These are phyloP conservation scores for Momotus momota DNA, from an alignment of 2,797 vertebrate species.

Conservation along the genomic window DNA sequence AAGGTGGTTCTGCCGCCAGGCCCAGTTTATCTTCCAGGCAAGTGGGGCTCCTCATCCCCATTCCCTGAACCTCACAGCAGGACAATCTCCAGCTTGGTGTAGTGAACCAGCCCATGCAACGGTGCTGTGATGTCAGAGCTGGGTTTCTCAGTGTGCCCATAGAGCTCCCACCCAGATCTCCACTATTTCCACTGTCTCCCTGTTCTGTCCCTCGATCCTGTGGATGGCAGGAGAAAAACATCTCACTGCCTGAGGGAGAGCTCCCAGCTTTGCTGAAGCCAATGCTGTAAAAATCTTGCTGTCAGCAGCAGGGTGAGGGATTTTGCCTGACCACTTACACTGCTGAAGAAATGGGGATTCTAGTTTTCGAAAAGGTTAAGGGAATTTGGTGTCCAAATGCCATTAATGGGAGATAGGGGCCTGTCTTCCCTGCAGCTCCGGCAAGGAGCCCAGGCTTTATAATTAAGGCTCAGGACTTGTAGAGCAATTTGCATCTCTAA, in stretches of 20 bases:
- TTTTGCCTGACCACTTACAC: background rate
- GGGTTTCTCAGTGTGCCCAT: fast-evolving
- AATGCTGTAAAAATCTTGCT: background rate
- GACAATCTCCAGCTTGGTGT: background rate
- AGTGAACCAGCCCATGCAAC: fast-evolving
- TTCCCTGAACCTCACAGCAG: fast-evolving
- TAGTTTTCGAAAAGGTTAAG: slow-evolving; percentile 61
- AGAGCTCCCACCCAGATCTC: background rate
- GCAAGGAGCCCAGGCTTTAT: slow-evolving; percentile 1
- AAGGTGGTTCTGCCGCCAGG: background rate
- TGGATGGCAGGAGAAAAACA: fast-evolving
- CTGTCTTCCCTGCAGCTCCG: background rate
- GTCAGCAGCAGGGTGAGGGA: background rate
- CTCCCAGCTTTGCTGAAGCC: background rate
- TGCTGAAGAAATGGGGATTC: slow-evolving; percentile 22
- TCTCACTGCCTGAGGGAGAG: background rate
- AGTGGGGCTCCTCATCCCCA: too few species aligned
- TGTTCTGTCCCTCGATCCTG: background rate
- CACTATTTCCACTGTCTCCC: fast-evolving
- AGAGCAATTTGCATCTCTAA: slow-evolving; percentile 57
- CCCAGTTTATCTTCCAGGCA: background rate
- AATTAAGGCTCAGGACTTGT: slow-evolving; percentile 40
- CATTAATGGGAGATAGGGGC: slow-evolving; percentile 45
- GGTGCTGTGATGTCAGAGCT: background rate
- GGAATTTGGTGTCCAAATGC: slow-evolving; percentile 61